Conservation (phyloP, 2,797 vertebrate genomes). For the Characodon lateralis region DNA sequence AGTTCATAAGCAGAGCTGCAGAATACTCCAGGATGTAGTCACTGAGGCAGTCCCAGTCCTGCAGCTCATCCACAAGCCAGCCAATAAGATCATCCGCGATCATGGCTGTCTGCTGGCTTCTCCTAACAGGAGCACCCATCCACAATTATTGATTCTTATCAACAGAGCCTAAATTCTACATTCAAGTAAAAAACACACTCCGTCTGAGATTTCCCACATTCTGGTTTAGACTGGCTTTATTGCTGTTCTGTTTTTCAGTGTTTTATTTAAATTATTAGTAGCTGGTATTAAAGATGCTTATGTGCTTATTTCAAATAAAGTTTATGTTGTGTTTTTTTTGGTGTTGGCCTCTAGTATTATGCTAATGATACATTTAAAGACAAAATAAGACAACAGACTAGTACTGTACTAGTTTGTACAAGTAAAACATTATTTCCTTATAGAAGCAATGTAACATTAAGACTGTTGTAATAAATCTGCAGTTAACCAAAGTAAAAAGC, state of each 20-base stretch:
- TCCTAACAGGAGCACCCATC: slow-evolving; percentile 70
- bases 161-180: background rate
- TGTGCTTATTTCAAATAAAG: too few species aligned
- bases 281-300: background rate
- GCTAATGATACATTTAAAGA: background rate
- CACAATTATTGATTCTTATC: background rate
- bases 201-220: background rate
- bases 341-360: background rate
- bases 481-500: too few species aligned
- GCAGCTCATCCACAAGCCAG: slow-evolving; percentile 89
- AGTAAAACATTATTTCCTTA: too few species aligned
- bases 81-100: slow-evolving; percentile 88
- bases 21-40: slow-evolving; percentile 92
- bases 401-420: too few species aligned
- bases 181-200: background rate
- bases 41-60: slow-evolving; percentile 90
- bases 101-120: slow-evolving; percentile 90
- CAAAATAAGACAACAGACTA: too few species aligned
- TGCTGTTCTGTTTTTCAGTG: background rate
- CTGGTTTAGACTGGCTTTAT: background rate
- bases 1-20: slow-evolving; percentile 93
- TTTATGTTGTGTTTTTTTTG: background rate
- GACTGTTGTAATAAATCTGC: too few species aligned
- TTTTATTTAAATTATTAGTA: background rate
- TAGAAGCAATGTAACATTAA: too few species aligned